phyloP scores from a whole-genome alignment of 2,113 vertebrate species.

The Bubalus kerabau region DNA sequence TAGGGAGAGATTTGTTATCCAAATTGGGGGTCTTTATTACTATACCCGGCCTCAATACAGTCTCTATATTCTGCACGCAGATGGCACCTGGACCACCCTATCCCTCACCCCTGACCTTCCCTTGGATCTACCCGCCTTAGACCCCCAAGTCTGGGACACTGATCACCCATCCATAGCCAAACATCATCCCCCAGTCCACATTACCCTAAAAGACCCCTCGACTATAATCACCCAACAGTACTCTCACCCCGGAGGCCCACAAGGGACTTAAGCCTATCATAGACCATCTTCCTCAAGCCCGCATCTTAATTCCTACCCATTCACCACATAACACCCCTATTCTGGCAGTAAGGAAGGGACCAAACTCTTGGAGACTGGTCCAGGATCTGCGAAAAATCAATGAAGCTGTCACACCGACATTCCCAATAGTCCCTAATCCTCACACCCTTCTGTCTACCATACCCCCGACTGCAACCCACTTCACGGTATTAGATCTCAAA shows the following conservation, averaged over 20 bases:
- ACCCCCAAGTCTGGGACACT: neutral
- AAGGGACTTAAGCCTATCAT: neutral
- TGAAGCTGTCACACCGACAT: neutral
- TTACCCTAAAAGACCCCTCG: neutral
- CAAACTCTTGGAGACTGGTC: neutral
- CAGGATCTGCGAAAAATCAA: neutral
- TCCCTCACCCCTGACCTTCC: neutral
- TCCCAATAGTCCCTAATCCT: neutral
- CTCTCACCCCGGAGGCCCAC: neutral
- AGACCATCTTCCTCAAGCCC: neutral
- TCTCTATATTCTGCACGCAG: neutral
- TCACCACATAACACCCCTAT: neutral
- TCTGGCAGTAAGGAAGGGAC: neutral
- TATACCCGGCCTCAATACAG: neutral
- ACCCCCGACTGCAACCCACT: rapidly evolving
- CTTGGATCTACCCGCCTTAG: neutral
- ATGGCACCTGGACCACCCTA: neutral
- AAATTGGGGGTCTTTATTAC: neutral
- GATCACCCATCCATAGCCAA: neutral
- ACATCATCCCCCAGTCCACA: neutral
- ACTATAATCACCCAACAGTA: neutral
- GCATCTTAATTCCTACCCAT: neutral
- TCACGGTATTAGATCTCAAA: neutral
- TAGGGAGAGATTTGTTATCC: neutral
- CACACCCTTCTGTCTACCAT: neutral